phyloP scores from a whole-genome alignment of 2,113 vertebrate species.

The Prinia subflava region DNA sequence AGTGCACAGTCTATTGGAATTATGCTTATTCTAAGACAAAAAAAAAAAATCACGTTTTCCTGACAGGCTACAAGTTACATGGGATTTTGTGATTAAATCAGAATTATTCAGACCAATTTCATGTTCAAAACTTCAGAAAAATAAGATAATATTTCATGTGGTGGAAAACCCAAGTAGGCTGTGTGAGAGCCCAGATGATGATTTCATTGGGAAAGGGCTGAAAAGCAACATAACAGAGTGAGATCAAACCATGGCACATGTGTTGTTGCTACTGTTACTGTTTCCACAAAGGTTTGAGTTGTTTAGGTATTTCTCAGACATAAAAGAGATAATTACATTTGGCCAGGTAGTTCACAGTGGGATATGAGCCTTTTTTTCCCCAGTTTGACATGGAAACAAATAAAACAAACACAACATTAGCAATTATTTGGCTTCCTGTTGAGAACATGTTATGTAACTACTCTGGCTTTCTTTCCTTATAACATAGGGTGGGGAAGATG shows the following conservation, averaged over 20 bases:
- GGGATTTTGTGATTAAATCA: neutral
- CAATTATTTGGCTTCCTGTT: neutral
- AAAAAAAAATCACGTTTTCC: neutral
- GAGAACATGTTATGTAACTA: neutral
- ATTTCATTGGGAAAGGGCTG: neutral
- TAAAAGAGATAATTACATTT: neutral
- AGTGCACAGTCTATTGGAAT: neutral
- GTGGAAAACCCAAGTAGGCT: neutral
- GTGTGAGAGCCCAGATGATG: neutral
- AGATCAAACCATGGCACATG: neutral
- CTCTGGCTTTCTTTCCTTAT: neutral
- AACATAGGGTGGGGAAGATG: neutral
- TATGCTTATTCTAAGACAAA: neutral
- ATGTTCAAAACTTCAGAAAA: neutral
- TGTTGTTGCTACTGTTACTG: neutral
- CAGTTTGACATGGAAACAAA: neutral
- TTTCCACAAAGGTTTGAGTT: neutral
- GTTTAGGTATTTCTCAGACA: neutral
- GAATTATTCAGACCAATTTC: neutral
- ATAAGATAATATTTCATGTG: neutral
- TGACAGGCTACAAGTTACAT: neutral
- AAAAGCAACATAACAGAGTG: neutral
- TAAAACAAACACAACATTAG: neutral
- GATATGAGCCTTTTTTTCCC: neutral
- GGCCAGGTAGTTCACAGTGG: neutral